Evolutionary conservation across 2,888 invertebrate species (phyloP).

Genomic region (Drosophila conformis): DNA sequence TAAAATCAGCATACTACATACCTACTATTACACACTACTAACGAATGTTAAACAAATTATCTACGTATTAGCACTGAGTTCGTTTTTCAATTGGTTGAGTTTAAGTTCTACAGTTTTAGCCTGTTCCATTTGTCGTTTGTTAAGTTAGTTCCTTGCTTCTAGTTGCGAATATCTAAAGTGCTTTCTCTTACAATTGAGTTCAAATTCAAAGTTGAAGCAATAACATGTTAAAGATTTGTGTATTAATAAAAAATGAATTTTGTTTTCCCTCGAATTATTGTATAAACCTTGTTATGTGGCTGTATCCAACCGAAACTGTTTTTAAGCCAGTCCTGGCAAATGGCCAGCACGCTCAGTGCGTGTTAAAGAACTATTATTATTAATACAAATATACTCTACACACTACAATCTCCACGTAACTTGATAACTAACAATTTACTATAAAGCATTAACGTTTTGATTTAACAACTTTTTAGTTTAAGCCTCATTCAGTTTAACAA

Average conservation of each 20-base stretch:
- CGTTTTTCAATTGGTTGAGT: constrained; percentile 51
- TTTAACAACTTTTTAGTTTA: constrained; percentile 68
- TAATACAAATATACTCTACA: constrained; percentile 45
- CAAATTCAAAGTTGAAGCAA: constrained; percentile 41
- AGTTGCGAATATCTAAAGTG: constrained; percentile 19
- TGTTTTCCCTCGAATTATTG: constrained; percentile 39
- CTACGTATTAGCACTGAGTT: constrained; percentile 73
- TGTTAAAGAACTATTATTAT: constrained; percentile 51
- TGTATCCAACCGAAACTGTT: constrained; percentile 33
- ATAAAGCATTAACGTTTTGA: constrained; percentile 45
- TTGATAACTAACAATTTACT: constrained; percentile 44
- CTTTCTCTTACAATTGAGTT: constrained; percentile 32
- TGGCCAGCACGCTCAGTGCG: constrained; percentile 52
- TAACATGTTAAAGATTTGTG: constrained; percentile 54
- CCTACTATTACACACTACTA: constrained; percentile 56
- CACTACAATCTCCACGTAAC: constrained; percentile 36
- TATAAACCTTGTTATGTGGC: constrained; percentile 42
- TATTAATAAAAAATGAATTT: constrained; percentile 44
- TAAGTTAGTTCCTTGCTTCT: constrained; percentile 41
- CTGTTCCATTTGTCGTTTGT: constrained; percentile 53
- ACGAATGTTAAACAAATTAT: constrained; percentile 37
- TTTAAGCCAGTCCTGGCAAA: constrained; percentile 39
- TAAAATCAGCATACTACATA: constrained; percentile 51
- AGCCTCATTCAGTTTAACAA: constrained; percentile 53
- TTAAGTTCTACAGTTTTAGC: constrained; percentile 43